Evolutionary conservation across 2,797 vertebrate genomes (phyloP), one percentile per base, ranked within the genome.

Genomic region (Lutjanus argentimaculatus): DNA sequence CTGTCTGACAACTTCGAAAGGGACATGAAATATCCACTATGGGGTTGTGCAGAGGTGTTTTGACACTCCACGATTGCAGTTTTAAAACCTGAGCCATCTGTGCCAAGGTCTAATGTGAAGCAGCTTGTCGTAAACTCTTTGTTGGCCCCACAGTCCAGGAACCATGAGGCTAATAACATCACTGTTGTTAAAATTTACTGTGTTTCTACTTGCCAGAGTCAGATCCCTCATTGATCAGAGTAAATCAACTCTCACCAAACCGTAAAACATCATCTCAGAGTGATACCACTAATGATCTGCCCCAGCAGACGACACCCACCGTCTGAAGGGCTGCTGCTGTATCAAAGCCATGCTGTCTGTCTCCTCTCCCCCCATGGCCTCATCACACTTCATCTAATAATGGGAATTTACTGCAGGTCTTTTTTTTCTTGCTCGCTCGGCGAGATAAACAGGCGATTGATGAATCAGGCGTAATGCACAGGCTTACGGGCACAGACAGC

Each of bases 371-470:
- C 70, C 86, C 80, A 67, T 79, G 87, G 85, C 83, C 84, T 89
- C 79, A 86, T 88, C 89, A 88, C 89, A 84, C 88, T 93, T 93
- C 86, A 93, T 93, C 91, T 91, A 92, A 94, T 94, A 94, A 94
- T 91, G 86, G 80, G 85, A 92, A 95, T 95, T 92, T 93, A 95
- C 90, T 85, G 92, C 89, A 66, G 86, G 22, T 85, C 67, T 84
- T 75, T 85, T 88, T 53, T 71, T 49, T 59, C 75, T 82, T 72
- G 56, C 87, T 92, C 90, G 59, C 87, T 89, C 75, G 89, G 86
- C 40, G 78, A 93, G 94, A 94, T 94, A 94, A 93, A 94, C 92
- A 94, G 90, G 82, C 92, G 88, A 93, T 93, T 96, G 93, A 95
- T 95, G 95, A 95, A 95, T 93, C 92, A 86, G 90, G 82, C 87